A percentile compares a stretch with the other conserved stretches of the same genome.
Conservation (phyloP, 2,113 vertebrate genomes). For the Zapornia atra region DNA sequence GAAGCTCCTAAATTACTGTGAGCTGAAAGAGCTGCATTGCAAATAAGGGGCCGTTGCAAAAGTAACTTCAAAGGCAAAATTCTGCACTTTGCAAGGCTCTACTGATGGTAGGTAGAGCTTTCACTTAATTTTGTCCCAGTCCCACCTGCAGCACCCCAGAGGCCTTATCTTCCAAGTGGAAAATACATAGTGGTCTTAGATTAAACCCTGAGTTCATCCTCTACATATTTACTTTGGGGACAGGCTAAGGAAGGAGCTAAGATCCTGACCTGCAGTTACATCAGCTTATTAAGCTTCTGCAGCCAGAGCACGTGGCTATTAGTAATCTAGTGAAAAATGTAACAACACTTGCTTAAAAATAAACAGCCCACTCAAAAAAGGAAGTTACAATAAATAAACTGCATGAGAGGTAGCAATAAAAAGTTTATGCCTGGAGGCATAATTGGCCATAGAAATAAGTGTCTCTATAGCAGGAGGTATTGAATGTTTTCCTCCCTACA, state of each 20-base stretch:
- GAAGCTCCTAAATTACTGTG: neutral
- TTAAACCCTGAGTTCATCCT: neutral
- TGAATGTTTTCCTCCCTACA: neutral
- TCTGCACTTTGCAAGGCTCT: neutral
- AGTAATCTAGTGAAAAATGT: conserved; percentile 74
- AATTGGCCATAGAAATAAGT: neutral
- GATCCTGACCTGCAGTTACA: conserved; percentile 63
- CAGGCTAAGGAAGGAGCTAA: conserved; percentile 35
- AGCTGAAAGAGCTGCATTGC: neutral
- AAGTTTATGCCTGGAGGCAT: conserved; percentile 2
- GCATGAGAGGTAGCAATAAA: conserved; percentile 39
- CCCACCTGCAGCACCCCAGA: neutral
- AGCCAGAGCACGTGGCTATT: conserved; percentile 70
- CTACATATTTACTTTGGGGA: neutral
- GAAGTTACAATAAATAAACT: conserved; percentile 67
- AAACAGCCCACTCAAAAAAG: conserved; percentile 71
- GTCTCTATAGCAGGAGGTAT: neutral
- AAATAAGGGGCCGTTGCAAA: neutral
- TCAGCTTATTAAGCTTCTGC: conserved; percentile 67
- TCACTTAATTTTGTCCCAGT: neutral
- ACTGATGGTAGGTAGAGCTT: neutral
- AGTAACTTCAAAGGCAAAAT: neutral
- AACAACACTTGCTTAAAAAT: conserved; percentile 67
- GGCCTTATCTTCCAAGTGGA: neutral
- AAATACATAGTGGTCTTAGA: neutral